Percentiles rank a stretch among this genome's conserved stretches.
Evolutionary conservation across 2,888 invertebrate species (phyloP).

Genomic region (Elegia similella): DNA sequence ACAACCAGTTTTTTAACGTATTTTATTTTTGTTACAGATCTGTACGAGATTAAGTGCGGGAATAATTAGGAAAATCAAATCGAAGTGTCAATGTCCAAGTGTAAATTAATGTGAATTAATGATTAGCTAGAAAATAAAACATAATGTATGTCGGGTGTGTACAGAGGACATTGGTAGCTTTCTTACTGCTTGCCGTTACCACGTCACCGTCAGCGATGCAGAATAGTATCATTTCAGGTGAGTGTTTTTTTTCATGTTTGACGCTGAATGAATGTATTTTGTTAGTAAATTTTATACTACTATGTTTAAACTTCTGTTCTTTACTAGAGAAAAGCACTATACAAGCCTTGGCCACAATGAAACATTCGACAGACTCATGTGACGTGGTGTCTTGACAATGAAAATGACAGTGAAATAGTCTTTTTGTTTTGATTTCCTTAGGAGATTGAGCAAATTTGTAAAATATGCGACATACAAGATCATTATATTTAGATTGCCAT

Average conservation of each 20-base stretch:
- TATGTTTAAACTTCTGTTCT: too few relatives aligned
- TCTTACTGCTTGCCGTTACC: constrained; percentile 55
- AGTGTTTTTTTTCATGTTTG: constrained; percentile 17
- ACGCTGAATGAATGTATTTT: too few relatives aligned
- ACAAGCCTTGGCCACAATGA: too few relatives aligned
- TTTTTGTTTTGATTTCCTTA: too few relatives aligned
- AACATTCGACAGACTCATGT: too few relatives aligned
- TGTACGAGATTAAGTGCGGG: constrained; percentile 39
- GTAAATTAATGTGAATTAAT: constrained; percentile 39
- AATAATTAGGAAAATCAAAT: constrained; percentile 33
- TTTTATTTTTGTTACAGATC: constrained; percentile 59
- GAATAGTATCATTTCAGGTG: constrained; percentile 62
- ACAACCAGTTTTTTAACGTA: not conserved
- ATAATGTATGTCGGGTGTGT: constrained; percentile 62
- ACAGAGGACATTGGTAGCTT: constrained; percentile 55
- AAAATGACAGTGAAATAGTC: too few relatives aligned
- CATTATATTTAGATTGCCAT: too few relatives aligned
- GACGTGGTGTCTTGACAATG: too few relatives aligned
- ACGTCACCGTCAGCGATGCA: constrained; percentile 66
- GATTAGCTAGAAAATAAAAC: constrained; percentile 56
- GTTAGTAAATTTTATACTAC: too few relatives aligned
- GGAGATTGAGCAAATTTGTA: too few relatives aligned
- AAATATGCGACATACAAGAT: too few relatives aligned
- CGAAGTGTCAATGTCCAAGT: constrained; percentile 36
- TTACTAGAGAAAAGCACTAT: too few relatives aligned